Conservation (phyloP, 2,113 vertebrate genomes). For the Tenrec ecaudatus region DNA sequence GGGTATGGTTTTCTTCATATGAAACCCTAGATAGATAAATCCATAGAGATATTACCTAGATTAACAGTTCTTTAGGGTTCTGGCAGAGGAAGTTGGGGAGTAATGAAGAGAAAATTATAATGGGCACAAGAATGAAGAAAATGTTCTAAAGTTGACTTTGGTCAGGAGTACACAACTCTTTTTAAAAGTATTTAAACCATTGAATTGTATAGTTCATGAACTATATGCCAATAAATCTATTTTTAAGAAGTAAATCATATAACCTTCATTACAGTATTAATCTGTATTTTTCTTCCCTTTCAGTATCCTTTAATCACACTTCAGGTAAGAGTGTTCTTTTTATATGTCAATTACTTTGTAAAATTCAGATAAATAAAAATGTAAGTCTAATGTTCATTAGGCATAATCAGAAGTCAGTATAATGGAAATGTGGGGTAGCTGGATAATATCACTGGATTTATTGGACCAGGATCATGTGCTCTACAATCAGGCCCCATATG, state of each 20-base stretch:
- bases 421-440: not conserved
- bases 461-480: not conserved
- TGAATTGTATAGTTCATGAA: too few relatives aligned
- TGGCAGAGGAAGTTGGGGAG: too few relatives aligned
- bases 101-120: too few relatives aligned
- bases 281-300: not conserved
- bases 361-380: constrained; percentile 1
- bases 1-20: too few relatives aligned
- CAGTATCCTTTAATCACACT: constrained; percentile 76
- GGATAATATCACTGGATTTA: not conserved
- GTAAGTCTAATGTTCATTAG: not conserved
- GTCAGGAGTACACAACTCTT: too few relatives aligned
- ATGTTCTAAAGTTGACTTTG: too few relatives aligned
- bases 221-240: too few relatives aligned
- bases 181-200: too few relatives aligned
- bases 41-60: too few relatives aligned
- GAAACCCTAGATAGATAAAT: too few relatives aligned
- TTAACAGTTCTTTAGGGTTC: too few relatives aligned
- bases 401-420: not conserved
- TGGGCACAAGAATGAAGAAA: too few relatives aligned
- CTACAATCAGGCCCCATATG: not conserved
- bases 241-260: not conserved
- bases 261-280: constrained; percentile 15
- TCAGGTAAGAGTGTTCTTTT: constrained; percentile 73
- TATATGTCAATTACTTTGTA: not conserved